These are phyloP conservation scores for Deroplatys truncata DNA, from an alignment of 2,888 invertebrate species.

Conservation along the genomic window DNA sequence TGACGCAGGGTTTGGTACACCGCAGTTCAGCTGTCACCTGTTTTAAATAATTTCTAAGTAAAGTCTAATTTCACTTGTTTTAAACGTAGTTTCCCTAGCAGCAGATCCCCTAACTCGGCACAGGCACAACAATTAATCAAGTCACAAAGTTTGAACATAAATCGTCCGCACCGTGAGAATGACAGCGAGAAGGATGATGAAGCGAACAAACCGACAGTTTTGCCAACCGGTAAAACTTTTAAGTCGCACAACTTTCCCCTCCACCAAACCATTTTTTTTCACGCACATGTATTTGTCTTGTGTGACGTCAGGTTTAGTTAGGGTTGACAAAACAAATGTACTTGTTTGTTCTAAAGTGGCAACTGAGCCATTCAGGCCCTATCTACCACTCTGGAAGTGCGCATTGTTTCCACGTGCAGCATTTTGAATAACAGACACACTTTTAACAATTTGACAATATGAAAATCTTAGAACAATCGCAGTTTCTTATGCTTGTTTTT, in stretches of 20 bases:
- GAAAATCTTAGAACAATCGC: too few relatives aligned
- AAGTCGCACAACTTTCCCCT: background rate
- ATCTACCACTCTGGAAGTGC: too few relatives aligned
- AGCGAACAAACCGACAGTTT: background rate
- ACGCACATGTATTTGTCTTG: background rate
- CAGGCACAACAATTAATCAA: background rate
- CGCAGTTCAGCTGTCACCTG: too few relatives aligned
- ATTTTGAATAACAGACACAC: too few relatives aligned
- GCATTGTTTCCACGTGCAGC: too few relatives aligned
- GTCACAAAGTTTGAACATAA: constrained; percentile 9
- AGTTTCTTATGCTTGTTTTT: too few relatives aligned
- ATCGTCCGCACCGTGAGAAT: background rate
- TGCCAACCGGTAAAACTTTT: background rate
- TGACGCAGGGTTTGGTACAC: too few relatives aligned
- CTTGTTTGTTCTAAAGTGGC: background rate
- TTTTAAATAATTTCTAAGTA: too few relatives aligned
- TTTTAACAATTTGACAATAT: too few relatives aligned
- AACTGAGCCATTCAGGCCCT: too few relatives aligned
- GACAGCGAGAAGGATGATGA: background rate
- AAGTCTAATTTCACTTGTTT: background rate
- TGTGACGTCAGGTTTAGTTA: background rate
- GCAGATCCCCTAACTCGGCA: background rate
- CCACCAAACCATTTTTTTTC: background rate
- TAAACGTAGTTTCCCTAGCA: too few relatives aligned
- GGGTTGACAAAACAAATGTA: background rate